These are phyloP conservation scores for Helarctos malayanus DNA, from an alignment of 2,797 vertebrate genomes.

Conservation along the genomic window DNA sequence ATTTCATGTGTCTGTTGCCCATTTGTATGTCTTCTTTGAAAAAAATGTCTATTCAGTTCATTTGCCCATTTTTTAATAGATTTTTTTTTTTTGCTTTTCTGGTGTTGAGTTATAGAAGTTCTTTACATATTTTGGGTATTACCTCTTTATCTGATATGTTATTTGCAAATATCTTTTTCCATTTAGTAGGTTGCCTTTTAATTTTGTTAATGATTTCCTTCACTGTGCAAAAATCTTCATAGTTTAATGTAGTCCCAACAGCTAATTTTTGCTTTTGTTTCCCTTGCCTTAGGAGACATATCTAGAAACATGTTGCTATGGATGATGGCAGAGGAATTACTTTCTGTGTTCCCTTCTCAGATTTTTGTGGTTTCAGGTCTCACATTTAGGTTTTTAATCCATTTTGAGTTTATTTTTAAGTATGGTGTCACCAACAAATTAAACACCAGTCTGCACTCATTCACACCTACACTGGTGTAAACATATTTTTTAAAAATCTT, in stretches of 20 bases:
- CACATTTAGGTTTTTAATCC: background rate
- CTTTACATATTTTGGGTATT: background rate
- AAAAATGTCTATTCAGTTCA: background rate
- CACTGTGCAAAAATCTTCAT: background rate
- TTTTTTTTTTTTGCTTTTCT: background rate
- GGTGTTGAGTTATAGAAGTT: background rate
- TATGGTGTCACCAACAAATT: background rate
- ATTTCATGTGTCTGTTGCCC: background rate
- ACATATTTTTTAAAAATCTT: background rate
- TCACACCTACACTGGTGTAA: background rate
- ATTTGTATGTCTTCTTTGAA: background rate
- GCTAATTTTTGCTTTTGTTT: background rate
- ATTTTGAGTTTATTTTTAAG: background rate
- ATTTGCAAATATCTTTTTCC: background rate
- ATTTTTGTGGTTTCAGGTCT: background rate
- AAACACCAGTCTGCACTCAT: background rate
- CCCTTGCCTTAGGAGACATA: background rate
- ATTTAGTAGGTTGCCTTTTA: background rate
- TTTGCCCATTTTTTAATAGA: background rate
- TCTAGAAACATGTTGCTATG: background rate
- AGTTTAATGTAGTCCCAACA: background rate
- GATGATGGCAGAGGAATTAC: background rate
- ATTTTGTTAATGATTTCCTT: background rate
- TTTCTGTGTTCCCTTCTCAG: background rate
- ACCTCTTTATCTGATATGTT: background rate